Evolutionary conservation across 2,888 invertebrate species (phyloP), one percentile per base, ranked within the genome.

Genomic region (Hoplodrina blanda): DNA sequence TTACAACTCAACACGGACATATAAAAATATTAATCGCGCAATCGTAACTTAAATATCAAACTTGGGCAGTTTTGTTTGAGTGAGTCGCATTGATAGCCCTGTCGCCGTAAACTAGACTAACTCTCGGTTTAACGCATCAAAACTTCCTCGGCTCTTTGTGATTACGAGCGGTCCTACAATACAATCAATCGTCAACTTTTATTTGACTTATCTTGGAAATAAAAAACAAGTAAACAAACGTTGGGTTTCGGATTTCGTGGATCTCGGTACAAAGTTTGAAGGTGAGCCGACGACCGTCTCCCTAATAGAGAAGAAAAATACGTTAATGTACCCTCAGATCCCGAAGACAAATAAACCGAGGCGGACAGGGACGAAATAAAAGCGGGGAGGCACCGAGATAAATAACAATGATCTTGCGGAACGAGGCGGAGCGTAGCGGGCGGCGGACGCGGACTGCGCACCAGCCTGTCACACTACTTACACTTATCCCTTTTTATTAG

Each of bases 261-360:
- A 90, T 90, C 88, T 88, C 90, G 83, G 87, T 86, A 80, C 86
- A 92, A 95, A 95, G 90, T 96, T 95, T 92, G 94, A 92, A 95
- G 95, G 95, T 95, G 92, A 94, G 91, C 89, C 91, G 90, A 85
- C 91, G 92, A 93, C 94, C 91, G 93, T 92, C 93, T 91, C 91
- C 91, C 93, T 96, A 95, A 95, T 95, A 95, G 93, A 94, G 93
- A 96, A 96, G 95, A 95, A 96, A 96, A 96, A 96, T 95, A 95
- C 95, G 95, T 94, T 95, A 95, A 95, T 96, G 93, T 95, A 95
- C 94, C 94, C 94, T 92, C 92, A 92, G 94, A 95, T 93, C 92
- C 92, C 91, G 87, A 95, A 95, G 95, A 96, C 95, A 96, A 96
- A 96, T 94, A 96, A 95, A 95, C 91, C 87, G 91, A 91, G 89